Evolutionary conservation across 2,113 vertebrate genomes (phyloP).

Genomic region (Odontesthes bonariensis): DNA sequence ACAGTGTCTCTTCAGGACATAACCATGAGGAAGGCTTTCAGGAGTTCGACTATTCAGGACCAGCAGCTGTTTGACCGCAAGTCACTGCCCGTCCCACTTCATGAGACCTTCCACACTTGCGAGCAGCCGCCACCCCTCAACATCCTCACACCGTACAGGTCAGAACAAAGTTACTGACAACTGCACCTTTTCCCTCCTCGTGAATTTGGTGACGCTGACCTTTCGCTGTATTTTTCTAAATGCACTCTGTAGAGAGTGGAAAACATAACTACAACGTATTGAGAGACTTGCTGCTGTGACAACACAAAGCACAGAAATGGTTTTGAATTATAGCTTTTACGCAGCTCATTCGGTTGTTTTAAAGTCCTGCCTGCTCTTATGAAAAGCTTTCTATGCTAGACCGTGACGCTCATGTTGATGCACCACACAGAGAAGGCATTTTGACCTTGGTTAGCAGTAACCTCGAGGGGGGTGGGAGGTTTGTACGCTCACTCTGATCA

Average conservation of each 20-base stretch:
- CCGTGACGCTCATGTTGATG: constrained; percentile 1
- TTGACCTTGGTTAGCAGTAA: not conserved
- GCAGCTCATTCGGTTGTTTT: constrained; percentile 1
- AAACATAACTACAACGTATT: not conserved
- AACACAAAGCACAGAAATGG: not conserved
- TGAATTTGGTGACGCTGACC: no score
- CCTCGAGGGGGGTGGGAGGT: not conserved
- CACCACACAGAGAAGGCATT: not conserved
- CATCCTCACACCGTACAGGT: constrained; percentile 98
- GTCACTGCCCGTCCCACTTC: constrained; percentile 93
- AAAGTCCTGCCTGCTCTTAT: not conserved
- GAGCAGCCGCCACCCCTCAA: constrained; percentile 97
- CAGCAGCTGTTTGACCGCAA: constrained; percentile 96
- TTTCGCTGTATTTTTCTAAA: not conserved
- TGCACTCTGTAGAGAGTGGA: not conserved
- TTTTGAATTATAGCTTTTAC: not conserved
- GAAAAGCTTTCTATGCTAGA: constrained; percentile 16
- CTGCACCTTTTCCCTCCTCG: not conserved
- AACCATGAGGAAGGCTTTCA: constrained; percentile 98
- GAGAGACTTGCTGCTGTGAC: no score
- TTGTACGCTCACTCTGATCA: not conserved
- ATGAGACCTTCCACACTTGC: constrained; percentile 94
- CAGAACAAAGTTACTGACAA: constrained; percentile 49
- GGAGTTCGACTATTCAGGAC: constrained; percentile 96
- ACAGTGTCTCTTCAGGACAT: constrained; percentile 98